Evolutionary conservation across 2,888 invertebrate genomes (phyloP).

Genomic region (Aphidoletes aphidimyza): DNA sequence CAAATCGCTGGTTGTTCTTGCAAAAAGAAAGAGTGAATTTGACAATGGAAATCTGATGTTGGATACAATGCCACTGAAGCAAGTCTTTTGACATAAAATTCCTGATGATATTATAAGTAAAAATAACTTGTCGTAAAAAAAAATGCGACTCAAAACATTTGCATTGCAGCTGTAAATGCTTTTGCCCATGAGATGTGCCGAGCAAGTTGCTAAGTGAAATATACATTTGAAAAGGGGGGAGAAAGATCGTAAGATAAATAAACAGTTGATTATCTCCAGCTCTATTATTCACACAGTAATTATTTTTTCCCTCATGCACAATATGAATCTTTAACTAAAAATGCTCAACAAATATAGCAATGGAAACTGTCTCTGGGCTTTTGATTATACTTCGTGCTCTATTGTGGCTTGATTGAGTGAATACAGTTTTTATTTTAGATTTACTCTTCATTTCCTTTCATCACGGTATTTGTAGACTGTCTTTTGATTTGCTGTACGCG

Average conservation of each 20-base stretch:
- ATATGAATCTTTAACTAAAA: neutral
- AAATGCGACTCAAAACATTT: neutral
- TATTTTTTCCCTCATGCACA: neutral
- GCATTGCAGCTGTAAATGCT: no score
- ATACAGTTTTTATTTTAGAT: neutral
- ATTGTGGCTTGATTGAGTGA: constrained; percentile 42
- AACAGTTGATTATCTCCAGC: constrained; percentile 5
- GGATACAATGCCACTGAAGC: neutral
- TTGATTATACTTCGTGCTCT: neutral
- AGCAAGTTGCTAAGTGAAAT: neutral
- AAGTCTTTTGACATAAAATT: neutral
- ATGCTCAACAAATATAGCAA: neutral
- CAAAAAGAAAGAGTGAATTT: no score
- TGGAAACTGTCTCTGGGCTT: neutral
- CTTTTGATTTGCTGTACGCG: no score
- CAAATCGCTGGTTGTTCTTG: no score
- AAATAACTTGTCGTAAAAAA: neutral
- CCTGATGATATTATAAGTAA: neutral
- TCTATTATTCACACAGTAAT: constrained; percentile 15
- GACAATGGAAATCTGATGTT: neutral
- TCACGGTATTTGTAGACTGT: neutral
- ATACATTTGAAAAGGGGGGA: neutral
- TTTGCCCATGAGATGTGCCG: neutral
- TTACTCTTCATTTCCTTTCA: constrained; percentile 12
- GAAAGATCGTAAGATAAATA: no score